Base-by-base conservation (phyloP, 2,888 invertebrate species). In the Drosophila aldrichi region DNA sequence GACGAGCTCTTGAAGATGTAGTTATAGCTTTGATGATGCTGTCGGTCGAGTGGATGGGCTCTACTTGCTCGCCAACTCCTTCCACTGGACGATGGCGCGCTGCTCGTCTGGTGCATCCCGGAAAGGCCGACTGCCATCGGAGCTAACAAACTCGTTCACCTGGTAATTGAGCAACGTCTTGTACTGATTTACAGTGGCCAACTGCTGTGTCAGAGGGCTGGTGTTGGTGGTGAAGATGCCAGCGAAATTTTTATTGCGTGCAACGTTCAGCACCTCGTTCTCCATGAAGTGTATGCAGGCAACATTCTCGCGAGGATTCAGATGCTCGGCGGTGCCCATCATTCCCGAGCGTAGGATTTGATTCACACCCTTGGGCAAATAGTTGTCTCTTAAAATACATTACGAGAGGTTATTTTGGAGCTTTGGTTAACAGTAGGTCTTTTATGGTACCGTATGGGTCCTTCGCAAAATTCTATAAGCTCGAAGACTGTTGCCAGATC, bases 161-260 rank as follows among this genome's bases (percentile, higher is more conserved):
- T 97, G 97, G 90, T 95, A 97, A 91, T 96, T 96, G 66, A 95
- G 92, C 77, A 97, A 93, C 0, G 95, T 95, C 92, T 96, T 94
- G 92, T 97, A 98, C 29, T 96, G 95, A 70, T 96, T 95, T n/a
- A 97, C 95, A 80, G 97, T 96, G 0, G 96, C 97, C 36, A 97
- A 94, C 96, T 97, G 97, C 96, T 97, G 93, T 32, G 97, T 97
- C n/a, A 97, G 93, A 0, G 97, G 96, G 88, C 96, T 97, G 29
- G 97, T 97, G 91, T 97, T 97, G 5, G 97, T 97, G 2, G 97
- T 97, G 77, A 97, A 95, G 34, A 97, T 96, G 0, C 97, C 97
- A 0, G 93, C 93, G 91, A 96, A 97, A 8, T 94, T 93, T 60
- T 95, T 94, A 2, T 94, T 93, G 65, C 94, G 94, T 0, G 97